Evolutionary conservation across 2,113 vertebrate species (phyloP).

Genomic region (Butorides virescens): DNA sequence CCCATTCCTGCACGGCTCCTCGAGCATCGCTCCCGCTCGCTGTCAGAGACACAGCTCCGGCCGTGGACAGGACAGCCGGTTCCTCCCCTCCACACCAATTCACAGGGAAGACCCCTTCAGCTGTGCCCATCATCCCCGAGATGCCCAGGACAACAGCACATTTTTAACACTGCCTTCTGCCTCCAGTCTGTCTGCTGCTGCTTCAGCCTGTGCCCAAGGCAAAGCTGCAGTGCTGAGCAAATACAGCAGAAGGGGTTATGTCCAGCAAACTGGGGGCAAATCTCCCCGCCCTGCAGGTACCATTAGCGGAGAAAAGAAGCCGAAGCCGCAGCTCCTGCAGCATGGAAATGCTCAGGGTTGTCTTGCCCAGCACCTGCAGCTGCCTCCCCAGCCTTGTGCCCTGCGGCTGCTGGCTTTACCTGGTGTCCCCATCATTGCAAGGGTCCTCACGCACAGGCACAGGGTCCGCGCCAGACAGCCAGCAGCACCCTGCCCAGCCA

Average conservation of each 20-base stretch:
- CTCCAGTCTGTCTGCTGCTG: background rate
- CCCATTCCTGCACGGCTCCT: background rate
- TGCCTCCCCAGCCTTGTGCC: background rate
- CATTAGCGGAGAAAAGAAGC: background rate
- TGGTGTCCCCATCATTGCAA: background rate
- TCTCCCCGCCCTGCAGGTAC: background rate
- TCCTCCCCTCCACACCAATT: background rate
- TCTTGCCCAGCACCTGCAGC: background rate
- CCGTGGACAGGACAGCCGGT: background rate
- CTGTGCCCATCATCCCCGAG: accelerated
- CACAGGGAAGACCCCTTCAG: background rate
- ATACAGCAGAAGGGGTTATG: background rate
- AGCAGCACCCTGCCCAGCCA: background rate
- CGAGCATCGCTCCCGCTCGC: background rate
- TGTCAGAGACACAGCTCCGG: background rate
- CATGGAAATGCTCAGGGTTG: background rate
- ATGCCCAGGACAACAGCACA: background rate
- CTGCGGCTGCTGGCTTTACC: background rate
- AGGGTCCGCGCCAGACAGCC: accelerated
- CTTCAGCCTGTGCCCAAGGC: background rate
- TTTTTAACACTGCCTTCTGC: background rate
- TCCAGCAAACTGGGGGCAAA: background rate
- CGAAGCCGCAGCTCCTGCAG: background rate
- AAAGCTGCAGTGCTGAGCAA: background rate
- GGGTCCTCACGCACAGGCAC: background rate